Percentiles rank a stretch among this genome's conserved stretches.
phyloP scores from a whole-genome alignment of 2,113 vertebrate genomes.

The Apteryx owenii region DNA sequence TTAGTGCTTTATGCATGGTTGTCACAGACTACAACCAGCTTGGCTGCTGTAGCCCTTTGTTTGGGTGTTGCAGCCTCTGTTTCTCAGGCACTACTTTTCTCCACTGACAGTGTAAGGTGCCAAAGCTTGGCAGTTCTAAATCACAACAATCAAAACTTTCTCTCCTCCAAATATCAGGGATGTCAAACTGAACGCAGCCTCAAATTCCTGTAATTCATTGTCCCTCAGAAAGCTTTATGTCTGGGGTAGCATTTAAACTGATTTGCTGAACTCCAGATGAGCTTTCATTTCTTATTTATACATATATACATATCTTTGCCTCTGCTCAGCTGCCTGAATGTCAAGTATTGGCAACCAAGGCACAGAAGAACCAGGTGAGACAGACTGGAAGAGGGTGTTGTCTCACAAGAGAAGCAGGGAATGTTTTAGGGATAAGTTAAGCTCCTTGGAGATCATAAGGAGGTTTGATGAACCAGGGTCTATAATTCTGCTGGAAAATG shows the following conservation, averaged over 20 bases:
- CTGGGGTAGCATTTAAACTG: not conserved
- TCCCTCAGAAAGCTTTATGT: not conserved
- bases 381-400: not conserved
- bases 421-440: not conserved
- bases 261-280: not conserved
- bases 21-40: not conserved
- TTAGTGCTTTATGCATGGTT: not conserved
- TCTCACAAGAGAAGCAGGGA: not conserved
- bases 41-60: not conserved
- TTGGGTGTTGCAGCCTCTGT: rapidly evolving
- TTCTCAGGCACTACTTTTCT: not conserved
- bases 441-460: not conserved
- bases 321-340: not conserved
- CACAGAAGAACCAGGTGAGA: not conserved
- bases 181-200: not conserved
- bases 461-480: not conserved
- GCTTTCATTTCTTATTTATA: not conserved
- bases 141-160: not conserved
- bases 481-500: not conserved
- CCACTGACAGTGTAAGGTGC: rapidly evolving
- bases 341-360: not conserved
- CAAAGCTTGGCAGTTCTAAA: not conserved
- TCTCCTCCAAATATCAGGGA: not conserved
- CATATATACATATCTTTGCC: not conserved
- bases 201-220: not conserved